phyloP scores from a whole-genome alignment of 37 sponge, comb jelly and placozoan genomes.

The Haliclona indistincta region DNA sequence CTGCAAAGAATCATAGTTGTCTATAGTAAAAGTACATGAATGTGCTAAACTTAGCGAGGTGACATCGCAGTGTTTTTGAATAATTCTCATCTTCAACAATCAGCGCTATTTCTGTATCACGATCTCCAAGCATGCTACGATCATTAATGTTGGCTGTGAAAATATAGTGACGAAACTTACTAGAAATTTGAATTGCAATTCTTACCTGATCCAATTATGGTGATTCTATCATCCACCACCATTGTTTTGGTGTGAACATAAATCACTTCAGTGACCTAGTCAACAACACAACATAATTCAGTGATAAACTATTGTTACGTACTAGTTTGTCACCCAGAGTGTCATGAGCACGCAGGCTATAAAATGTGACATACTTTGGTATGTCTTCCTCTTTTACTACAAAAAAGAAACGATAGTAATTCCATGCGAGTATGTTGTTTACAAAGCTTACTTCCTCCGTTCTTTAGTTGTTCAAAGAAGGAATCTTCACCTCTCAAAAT shows the following conservation, averaged over 20 bases:
- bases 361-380: conserved; percentile 1
- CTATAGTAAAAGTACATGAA: too few relatives aligned
- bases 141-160: conserved; percentile 78
- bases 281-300: background rate
- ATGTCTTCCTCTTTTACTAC: background rate
- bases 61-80: conserved; percentile 36
- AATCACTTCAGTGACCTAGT: conserved; percentile 57
- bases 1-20: too few relatives aligned
- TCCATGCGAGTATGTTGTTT: background rate
- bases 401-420: background rate
- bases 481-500: conserved; percentile 43
- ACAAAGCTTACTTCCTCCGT: conserved; percentile 31
- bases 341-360: conserved; percentile 11
- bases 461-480: conserved; percentile 28
- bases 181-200: background rate
- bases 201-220: conserved; percentile 75
- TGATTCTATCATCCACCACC: conserved; percentile 65
- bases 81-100: conserved; percentile 55
- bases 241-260: conserved; percentile 72
- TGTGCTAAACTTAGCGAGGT: conserved; percentile 45
- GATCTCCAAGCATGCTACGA: conserved; percentile 57
- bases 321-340: conserved; percentile 22
- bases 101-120: conserved; percentile 70
- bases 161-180: too few relatives aligned
- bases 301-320: background rate